Conservation (phyloP, 1,140 invertebrate genomes). For the honey bee (Apis mellifera) region DNA sequence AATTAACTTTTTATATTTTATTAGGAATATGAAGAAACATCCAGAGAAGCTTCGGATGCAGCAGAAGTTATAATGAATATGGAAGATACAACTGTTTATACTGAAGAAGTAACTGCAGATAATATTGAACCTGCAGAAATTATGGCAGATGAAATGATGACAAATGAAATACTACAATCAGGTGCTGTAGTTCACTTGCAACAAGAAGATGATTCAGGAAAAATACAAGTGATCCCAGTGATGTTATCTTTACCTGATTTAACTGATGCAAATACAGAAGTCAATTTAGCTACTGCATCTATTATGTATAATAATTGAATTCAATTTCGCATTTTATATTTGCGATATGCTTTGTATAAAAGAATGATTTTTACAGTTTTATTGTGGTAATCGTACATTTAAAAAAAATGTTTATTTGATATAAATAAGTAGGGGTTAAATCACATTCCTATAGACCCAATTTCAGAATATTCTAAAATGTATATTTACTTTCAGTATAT, state of each 20-base stretch:
- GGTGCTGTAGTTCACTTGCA: conserved; percentile 75
- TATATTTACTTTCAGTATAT: conserved; percentile 23
- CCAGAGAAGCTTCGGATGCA: conserved; percentile 73
- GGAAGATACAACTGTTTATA: conserved; percentile 76
- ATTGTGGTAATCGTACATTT: conserved; percentile 25
- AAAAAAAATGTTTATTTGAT: conserved; percentile 28
- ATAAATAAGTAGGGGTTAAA: conserved; percentile 33
- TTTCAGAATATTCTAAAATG: conserved; percentile 37
- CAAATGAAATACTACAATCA: conserved; percentile 72
- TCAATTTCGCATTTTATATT: conserved; percentile 16
- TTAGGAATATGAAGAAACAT: conserved; percentile 77
- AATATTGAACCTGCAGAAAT: conserved; percentile 73
- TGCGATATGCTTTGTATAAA: conserved; percentile 31
- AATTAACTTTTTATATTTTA: conserved; percentile 4
- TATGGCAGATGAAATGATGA: conserved; percentile 76
- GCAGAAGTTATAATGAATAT: conserved; percentile 77
- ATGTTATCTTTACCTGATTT: conserved; percentile 77
- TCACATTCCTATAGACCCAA: conserved; percentile 48
- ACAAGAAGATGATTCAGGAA: conserved; percentile 74
- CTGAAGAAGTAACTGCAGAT: conserved; percentile 78
- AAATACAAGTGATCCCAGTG: conserved; percentile 79
- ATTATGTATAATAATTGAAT: conserved; percentile 78
- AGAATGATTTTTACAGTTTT: conserved; percentile 33
- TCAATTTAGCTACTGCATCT: conserved; percentile 76
- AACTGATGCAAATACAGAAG: conserved; percentile 73